A percentile compares a stretch with the other conserved stretches of the same genome.
These are phyloP conservation scores for Linhomoeus sp. DNA, from an alignment of 2,888 invertebrate genomes.

Conservation along the genomic window DNA sequence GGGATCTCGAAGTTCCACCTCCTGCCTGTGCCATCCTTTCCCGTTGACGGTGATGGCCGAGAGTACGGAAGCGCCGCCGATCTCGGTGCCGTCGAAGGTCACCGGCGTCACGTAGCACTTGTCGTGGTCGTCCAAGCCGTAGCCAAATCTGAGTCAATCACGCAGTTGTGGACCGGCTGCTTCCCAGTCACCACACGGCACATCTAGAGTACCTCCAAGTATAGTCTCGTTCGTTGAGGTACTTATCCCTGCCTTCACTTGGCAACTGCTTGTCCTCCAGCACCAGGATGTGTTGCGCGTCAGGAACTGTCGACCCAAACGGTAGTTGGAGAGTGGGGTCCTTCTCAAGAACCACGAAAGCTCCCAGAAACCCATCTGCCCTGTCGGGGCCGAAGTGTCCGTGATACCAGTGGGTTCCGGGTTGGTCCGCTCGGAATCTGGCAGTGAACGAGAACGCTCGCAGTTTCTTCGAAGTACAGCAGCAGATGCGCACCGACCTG, in stretches of 20 bases:
- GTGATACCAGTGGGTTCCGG: slow-evolving; percentile 20
- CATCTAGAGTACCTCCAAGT: no score
- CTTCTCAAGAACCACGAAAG: slow-evolving; percentile 9
- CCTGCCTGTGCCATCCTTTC: slow-evolving; percentile 20
- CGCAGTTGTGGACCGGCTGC: no score
- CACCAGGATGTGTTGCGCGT: no score
- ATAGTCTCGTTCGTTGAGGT: no score
- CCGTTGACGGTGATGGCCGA: slow-evolving; percentile 17
- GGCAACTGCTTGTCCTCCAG: no score
- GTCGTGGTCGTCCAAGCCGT: slow-evolving; percentile 15
- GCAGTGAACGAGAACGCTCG: no score
- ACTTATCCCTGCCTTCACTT: no score
- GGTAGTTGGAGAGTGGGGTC: no score
- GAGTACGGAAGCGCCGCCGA: slow-evolving; percentile 20
- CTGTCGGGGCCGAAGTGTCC: slow-evolving; percentile 20
- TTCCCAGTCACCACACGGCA: no score
- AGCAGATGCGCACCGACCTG: no score
- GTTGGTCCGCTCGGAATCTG: slow-evolving; percentile 17
- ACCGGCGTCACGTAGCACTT: slow-evolving; percentile 20
- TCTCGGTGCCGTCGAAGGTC: slow-evolving; percentile 18
- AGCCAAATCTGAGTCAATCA: slow-evolving; percentile 25
- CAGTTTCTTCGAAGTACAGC: no score
- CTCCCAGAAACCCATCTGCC: slow-evolving; percentile 20
- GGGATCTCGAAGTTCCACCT: neutral
- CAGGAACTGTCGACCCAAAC: no score